phyloP scores from a whole-genome alignment of 1,140 invertebrate species.

The Lordiphosa stackelbergi region DNA sequence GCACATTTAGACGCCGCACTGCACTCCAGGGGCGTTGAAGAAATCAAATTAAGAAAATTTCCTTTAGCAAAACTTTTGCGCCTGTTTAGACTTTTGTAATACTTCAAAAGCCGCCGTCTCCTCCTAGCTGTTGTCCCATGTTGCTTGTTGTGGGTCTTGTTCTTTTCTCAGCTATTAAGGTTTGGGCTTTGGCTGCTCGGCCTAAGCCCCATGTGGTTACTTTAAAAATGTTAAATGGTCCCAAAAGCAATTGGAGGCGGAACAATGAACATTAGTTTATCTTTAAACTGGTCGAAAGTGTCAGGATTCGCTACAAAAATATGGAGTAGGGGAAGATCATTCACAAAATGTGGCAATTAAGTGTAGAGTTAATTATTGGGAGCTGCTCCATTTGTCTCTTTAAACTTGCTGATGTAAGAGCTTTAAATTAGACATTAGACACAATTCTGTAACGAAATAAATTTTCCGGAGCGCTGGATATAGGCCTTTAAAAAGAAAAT shows the following conservation, averaged over 20 bases:
- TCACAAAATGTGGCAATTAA: too few species aligned
- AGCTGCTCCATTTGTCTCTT: too few species aligned
- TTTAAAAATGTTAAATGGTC: conserved; percentile 68
- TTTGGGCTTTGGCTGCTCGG: conserved; percentile 38
- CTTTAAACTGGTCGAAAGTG: conserved; percentile 5
- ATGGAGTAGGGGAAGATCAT: conserved; percentile 9
- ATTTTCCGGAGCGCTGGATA: too few species aligned
- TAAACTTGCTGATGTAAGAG: too few species aligned
- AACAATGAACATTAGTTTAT: conserved; percentile 26
- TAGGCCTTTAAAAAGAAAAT: too few species aligned
- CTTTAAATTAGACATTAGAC: too few species aligned
- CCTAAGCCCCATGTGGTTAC: conserved; percentile 66
- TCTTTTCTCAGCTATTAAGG: conserved; percentile 6
- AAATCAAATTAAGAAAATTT: conserved; percentile 75
- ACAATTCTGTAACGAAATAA: too few species aligned
- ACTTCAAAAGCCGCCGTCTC: conserved; percentile 41
- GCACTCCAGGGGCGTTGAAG: conserved; percentile 69
- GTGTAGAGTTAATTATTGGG: background rate
- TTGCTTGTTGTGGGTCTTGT: conserved; percentile 27
- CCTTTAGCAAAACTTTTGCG: conserved; percentile 57
- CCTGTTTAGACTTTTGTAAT: conserved; percentile 72
- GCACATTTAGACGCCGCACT: conserved; percentile 60
- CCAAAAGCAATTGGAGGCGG: conserved; percentile 62
- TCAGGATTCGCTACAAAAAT: background rate
- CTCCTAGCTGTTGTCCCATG: conserved; percentile 12